Conservation (phyloP, 1,140 invertebrate genomes). For the Leguminivora glycinivorella region DNA sequence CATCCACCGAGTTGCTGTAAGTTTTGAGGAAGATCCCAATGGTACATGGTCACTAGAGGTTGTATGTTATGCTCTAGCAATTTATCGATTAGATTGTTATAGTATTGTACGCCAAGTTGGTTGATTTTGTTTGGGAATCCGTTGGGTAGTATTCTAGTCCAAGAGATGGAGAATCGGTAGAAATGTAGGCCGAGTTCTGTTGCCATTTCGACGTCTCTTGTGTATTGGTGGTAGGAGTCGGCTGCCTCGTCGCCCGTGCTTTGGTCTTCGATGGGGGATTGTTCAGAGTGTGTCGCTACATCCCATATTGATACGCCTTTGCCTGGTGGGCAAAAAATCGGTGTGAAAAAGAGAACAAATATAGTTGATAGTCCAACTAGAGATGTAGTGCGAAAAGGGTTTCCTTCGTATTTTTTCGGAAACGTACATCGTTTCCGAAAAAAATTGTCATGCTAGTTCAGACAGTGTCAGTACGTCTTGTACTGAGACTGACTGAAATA, state of each 20-base stretch:
- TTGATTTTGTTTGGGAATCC: slow-evolving; percentile 80
- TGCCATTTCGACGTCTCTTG: slow-evolving; percentile 71
- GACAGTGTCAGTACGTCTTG: no score
- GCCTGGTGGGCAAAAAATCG: slow-evolving; percentile 37
- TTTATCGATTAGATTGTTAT: slow-evolving; percentile 82
- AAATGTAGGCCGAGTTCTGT: slow-evolving; percentile 72
- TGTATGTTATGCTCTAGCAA: slow-evolving; percentile 71
- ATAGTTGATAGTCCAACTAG: no score
- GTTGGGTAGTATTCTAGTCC: slow-evolving; percentile 82
- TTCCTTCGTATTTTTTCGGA: no score
- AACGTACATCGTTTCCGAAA: no score
- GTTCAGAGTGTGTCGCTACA: slow-evolving; percentile 66
- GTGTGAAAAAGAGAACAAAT: background rate
- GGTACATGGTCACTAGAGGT: slow-evolving; percentile 82
- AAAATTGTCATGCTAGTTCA: no score
- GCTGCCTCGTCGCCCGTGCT: slow-evolving; percentile 72
- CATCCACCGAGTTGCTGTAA: slow-evolving; percentile 82
- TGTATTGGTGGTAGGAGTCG: slow-evolving; percentile 63
- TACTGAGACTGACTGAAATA: no score
- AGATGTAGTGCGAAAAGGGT: no score
- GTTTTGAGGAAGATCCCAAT: slow-evolving; percentile 82
- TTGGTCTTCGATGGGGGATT: slow-evolving; percentile 75
- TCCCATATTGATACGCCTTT: slow-evolving; percentile 82
- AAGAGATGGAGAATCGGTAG: slow-evolving; percentile 85
- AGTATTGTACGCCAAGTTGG: slow-evolving; percentile 80